Evolutionary conservation across 1,140 invertebrate genomes (phyloP), one percentile per base, ranked within the genome.

Genomic region (Drosophila baimaii): DNA sequence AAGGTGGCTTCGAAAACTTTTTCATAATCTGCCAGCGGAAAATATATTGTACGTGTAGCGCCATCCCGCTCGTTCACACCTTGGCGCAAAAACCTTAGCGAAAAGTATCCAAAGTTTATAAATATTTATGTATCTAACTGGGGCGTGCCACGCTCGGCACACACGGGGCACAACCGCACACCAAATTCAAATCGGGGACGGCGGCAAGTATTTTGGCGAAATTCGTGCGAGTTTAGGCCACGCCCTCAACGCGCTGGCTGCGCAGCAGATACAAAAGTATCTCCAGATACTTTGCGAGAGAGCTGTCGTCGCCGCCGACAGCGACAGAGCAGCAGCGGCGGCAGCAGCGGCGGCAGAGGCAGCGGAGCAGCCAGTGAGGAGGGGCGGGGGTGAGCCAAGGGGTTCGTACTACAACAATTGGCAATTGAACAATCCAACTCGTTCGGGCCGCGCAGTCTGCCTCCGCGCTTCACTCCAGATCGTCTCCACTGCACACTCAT

Each of bases 121-220:
- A 90, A 90, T 90, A 90, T 90, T 90, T 91, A 74, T 91, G 83
- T 90, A 90, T 90, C 89, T 90, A 91, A 90, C 88, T 90, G 89
- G 89, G 89, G 89, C 89, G 89, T 90, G 88, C 83, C 88, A 54
- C 27, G 79, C 77, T 62, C 68, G 69, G 71, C 68, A 84, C 65
- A 70, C n/a, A n/a, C n/a, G 58, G 49, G 55, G 61, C 27, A 27
- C 49, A 68, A 21, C 29, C 51, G n/a, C 31, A 35, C 51, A 31
- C 33, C 19, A 44, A 71, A 61, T 89, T 88, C 79, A 90, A 83
- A 76, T 76, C 90, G 82, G 86, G 74, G 49, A 52, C 49, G 51
- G 68, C 63, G 81, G 78, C 82, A 81, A 80, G 63, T 81, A 66
- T 81, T 76, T 80, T 80, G 74, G 52, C 63, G 46, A 71, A 39